A percentile compares a stretch with the other conserved stretches of the same genome.
Evolutionary conservation across 92 coral and sea anemone genomes (phyloP).

Genomic region (Chrysogorgia sp.): DNA sequence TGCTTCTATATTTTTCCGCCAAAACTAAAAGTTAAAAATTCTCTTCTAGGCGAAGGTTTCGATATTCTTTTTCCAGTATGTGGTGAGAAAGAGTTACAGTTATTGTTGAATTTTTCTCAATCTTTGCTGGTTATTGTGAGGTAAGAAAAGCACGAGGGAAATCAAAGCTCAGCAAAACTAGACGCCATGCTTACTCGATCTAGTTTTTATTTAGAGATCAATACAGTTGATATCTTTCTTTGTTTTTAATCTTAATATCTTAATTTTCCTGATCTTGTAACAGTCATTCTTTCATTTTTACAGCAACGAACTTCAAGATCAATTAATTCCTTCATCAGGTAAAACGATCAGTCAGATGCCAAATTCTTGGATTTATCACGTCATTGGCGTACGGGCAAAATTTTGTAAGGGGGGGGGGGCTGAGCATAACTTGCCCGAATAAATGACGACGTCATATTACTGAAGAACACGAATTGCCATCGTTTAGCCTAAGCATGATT

Average conservation of each 20-base stretch:
- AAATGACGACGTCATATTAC: too few species aligned
- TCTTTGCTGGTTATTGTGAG: slow-evolving; percentile 64
- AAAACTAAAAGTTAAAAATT: background rate
- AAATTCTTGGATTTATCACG: too few species aligned
- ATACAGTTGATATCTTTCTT: background rate
- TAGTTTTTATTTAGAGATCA: too few species aligned
- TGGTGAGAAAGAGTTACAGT: slow-evolving; percentile 80
- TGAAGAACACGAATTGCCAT: too few species aligned
- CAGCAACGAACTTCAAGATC: slow-evolving; percentile 38
- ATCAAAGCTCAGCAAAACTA: too few species aligned
- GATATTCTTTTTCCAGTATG: slow-evolving; percentile 63
- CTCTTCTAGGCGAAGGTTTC: slow-evolving; percentile 75
- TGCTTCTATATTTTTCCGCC: background rate
- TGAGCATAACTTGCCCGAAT: too few species aligned
- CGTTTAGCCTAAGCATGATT: too few species aligned
- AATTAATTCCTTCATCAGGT: slow-evolving; percentile 3
- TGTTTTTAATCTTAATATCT: background rate
- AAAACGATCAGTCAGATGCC: too few species aligned
- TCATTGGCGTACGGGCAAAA: background rate
- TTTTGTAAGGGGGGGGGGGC: too few species aligned
- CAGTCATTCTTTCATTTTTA: background rate
- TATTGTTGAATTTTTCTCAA: slow-evolving; percentile 74
- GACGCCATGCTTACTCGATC: too few species aligned
- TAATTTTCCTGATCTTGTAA: too few species aligned
- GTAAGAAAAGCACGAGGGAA: slow-evolving; percentile 48